Evolutionary conservation across 1,140 invertebrate genomes (phyloP).

Genomic region (Penaeus chinensis): DNA sequence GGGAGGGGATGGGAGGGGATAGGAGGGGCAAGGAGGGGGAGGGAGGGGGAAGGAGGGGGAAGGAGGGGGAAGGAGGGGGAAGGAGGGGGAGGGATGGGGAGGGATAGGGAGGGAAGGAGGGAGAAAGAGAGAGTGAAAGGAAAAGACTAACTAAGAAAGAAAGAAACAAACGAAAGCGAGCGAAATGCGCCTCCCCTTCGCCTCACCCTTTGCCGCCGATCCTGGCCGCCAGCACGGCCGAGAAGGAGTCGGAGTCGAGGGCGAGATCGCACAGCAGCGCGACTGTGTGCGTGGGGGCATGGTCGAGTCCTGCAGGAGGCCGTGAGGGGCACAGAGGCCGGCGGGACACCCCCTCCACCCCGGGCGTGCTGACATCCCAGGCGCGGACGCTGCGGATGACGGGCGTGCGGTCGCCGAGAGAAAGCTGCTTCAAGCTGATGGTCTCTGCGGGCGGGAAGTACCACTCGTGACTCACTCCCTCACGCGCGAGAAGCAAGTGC

Average conservation of each 20-base stretch:
- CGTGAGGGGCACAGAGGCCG: constrained; percentile 30
- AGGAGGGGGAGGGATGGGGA: too few species aligned
- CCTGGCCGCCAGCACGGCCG: constrained; percentile 71
- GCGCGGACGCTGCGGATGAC: constrained; percentile 68
- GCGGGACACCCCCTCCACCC: constrained; percentile 26
- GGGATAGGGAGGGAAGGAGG: background rate
- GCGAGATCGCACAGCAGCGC: constrained; percentile 71
- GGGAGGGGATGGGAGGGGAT: background rate
- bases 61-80: background rate
- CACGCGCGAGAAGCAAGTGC: background rate
- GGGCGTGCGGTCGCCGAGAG: constrained; percentile 69
- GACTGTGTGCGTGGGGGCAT: constrained; percentile 67
- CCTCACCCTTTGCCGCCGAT: constrained; percentile 71
- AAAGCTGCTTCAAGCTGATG: constrained; percentile 68
- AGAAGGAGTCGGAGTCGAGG: constrained; percentile 72
- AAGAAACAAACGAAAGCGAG: too few species aligned
- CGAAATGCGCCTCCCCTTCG: background rate
- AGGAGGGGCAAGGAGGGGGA: background rate
- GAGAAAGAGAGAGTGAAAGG: background rate
- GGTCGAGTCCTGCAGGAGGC: constrained; percentile 59
- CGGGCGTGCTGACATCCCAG: constrained; percentile 64
- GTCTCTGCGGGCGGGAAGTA: constrained; percentile 57
- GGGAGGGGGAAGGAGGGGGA: background rate
- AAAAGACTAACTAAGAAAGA: background rate
- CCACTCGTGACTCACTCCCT: background rate